Conservation (phyloP, 2,888 invertebrate species). For the Hirtodrosophila alboralis region DNA sequence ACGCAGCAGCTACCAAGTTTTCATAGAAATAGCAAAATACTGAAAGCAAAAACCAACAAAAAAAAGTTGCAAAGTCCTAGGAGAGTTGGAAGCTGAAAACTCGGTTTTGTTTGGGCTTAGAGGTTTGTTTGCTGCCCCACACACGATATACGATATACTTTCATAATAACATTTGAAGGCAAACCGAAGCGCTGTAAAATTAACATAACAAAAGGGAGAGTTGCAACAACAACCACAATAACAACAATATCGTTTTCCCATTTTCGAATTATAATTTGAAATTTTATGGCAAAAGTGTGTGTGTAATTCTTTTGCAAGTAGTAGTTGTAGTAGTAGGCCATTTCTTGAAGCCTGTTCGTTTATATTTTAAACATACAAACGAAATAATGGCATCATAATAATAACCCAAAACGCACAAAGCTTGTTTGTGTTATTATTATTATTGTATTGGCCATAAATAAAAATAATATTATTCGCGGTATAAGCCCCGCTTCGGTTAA, state of each 20-base stretch:
- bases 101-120: conserved; percentile 3
- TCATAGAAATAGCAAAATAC: conserved; percentile 77
- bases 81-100: conserved; percentile 9
- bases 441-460: conserved; percentile 43
- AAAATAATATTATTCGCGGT: conserved; percentile 53
- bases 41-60: conserved; percentile 34
- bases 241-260: conserved; percentile 31
- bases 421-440: neutral
- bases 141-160: no score
- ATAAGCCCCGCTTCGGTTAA: conserved; percentile 31
- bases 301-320: conserved; percentile 8
- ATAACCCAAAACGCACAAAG: conserved; percentile 12
- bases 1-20: conserved; percentile 74
- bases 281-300: conserved; percentile 59
- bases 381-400: conserved; percentile 62
- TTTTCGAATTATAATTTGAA: conserved; percentile 61
- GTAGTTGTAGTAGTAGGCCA: no score
- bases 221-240: no score
- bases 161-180: conserved; percentile 38
- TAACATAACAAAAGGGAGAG: conserved; percentile 64
- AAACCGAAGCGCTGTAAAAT: conserved; percentile 61
- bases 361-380: conserved; percentile 83
- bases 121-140: neutral
- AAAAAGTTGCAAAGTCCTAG: conserved; percentile 12
- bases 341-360: conserved; percentile 80